phyloP scores from a whole-genome alignment of 2,797 vertebrate genomes.

The Lycodopsis pacificus region DNA sequence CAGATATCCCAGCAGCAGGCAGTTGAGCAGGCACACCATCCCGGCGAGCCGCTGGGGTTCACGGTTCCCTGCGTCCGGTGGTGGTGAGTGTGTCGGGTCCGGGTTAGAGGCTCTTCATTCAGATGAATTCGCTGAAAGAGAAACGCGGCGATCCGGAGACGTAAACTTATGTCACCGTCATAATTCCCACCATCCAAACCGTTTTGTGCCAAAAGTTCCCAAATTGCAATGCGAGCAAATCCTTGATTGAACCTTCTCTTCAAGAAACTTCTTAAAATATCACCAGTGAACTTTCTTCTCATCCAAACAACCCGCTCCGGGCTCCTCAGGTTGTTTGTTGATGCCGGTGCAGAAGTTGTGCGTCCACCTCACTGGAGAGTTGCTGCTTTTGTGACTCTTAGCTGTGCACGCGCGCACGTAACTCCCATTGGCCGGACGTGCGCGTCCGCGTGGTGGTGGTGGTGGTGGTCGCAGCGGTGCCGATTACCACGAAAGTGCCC shows the following conservation, averaged over 20 bases:
- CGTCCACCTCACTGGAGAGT: conserved; percentile 34
- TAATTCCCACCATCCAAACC: conserved; percentile 26
- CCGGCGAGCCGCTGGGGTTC: conserved; percentile 57
- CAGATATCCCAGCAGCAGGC: conserved; percentile 85
- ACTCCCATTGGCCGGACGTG: conserved; percentile 57
- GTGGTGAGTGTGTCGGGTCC: conserved; percentile 8
- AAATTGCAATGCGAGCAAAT: conserved; percentile 4
- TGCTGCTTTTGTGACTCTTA: conserved; percentile 69
- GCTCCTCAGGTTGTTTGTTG: not conserved
- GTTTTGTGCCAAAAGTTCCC: not conserved
- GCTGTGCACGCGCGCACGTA: conserved; percentile 60
- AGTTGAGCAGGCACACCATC: conserved; percentile 83
- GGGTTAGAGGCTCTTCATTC: conserved; percentile 35
- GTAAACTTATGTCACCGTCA: conserved; percentile 56
- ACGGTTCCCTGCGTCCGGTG: conserved; percentile 32
- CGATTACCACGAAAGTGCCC: not conserved
- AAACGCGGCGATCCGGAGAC: not conserved
- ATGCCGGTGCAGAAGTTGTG: conserved; percentile 39
- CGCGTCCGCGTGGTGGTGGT: conserved; percentile 61
- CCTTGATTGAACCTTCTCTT: conserved; percentile 15
- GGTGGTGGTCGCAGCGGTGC: not conserved
- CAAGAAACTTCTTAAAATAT: conserved; percentile 9
- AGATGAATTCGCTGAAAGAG: not conserved
- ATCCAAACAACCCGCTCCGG: not conserved
- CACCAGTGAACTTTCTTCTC: conserved; percentile 5